Conservation (phyloP, 1,140 invertebrate species). For the Dinothrombium tinctorium region DNA sequence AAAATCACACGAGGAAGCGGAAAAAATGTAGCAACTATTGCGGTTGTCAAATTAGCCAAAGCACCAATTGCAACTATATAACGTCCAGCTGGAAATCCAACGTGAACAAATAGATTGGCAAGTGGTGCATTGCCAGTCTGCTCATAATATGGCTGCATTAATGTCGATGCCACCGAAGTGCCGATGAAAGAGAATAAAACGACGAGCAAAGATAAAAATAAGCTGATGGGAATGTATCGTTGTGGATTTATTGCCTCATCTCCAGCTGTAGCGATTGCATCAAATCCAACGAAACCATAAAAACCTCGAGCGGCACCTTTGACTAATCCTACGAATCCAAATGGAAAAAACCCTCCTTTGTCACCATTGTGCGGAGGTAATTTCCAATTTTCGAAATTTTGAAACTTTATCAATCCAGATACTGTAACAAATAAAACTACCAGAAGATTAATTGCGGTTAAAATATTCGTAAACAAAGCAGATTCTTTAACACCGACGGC, state of each 20-base stretch:
- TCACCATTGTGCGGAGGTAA: constrained; percentile 18
- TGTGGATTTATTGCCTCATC: constrained; percentile 75
- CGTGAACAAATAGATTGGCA: constrained; percentile 41
- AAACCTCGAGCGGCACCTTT: constrained; percentile 67
- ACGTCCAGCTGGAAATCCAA: constrained; percentile 41
- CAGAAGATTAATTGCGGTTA: constrained; percentile 55
- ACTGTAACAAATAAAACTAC: constrained; percentile 61
- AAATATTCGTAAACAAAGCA: constrained; percentile 61
- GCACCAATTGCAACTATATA: constrained; percentile 54
- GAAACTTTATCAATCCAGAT: constrained; percentile 52
- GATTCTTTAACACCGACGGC: constrained; percentile 65
- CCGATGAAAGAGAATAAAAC: constrained; percentile 62
- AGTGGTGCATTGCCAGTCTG: constrained; percentile 30
- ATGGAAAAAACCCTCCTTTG: constrained; percentile 53
- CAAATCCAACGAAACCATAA: constrained; percentile 72
- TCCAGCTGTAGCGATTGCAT: constrained; percentile 55
- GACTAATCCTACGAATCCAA: constrained; percentile 38
- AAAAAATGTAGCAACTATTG: constrained; percentile 82
- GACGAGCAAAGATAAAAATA: constrained; percentile 48
- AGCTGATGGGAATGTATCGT: constrained; percentile 57
- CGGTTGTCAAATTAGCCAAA: constrained; percentile 41
- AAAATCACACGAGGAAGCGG: constrained; percentile 82
- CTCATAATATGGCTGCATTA: constrained; percentile 63
- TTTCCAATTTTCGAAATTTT: constrained; percentile 38
- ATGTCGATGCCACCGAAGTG: constrained; percentile 56